Evolutionary conservation across 2,888 invertebrate species (phyloP), one percentile per base, ranked within the genome.

Genomic region (Acleris sparsana): DNA sequence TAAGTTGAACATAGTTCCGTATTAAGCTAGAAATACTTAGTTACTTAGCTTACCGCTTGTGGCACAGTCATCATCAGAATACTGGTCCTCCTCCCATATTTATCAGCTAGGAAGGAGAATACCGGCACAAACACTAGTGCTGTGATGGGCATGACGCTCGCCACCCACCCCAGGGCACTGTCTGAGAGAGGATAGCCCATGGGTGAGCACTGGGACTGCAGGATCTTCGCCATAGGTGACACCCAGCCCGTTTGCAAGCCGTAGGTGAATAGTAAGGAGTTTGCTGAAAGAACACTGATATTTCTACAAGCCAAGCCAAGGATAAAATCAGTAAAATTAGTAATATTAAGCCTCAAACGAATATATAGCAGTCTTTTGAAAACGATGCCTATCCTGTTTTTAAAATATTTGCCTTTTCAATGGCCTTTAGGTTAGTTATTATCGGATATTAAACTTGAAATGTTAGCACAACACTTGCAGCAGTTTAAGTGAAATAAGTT

Each of bases 51-150:
- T 20, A 49, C 49, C 49, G 84, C 68, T 69, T 86, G 93, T 0
- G 92, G 92, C 2, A 89, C 51, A 1, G 86, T 80, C 3, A 88
- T 80, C 0, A 86, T 49, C 9, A 89, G 72, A 0, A 85, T 80
- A 3, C 87, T 79, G 20, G 67, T 69, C 71, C 85, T 86, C 17
- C 88, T 73, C 1, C 87, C 87, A 33, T 78, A 72, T 51, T 66
- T 71, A 65, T 87, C 82, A 0, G 83, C 78, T 7, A 80, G 20
- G 39, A 75, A 70, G 17, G 87, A 85, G 72, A 80, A 87, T 18
- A 84, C 63, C 4, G 86, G 78, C 16, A 82, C 82, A 0, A 84
- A 82, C 3, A 78, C 52, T 16, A 85, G 69, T 7, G 82, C 87
- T 3, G 84, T 84, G 16, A 88, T 68, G 63, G 82, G 80, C 57